phyloP scores from a whole-genome alignment of 64 coral and sea anemone species.

The Platygyra sinensis region DNA sequence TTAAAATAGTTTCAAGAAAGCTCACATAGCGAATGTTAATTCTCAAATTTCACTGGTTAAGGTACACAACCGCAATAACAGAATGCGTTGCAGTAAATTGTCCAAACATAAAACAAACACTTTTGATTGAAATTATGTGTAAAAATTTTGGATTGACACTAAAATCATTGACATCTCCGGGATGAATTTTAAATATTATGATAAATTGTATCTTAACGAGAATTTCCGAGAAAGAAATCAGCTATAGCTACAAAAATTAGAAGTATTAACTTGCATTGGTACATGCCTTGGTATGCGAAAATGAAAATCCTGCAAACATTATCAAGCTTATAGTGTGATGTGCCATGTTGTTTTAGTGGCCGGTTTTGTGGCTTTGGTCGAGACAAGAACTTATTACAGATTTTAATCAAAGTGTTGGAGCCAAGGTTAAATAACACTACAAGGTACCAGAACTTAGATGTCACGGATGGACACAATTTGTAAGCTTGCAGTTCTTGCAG shows the following conservation, averaged over 20 bases:
- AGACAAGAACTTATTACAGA: slow-evolving; percentile 12
- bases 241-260: not conserved
- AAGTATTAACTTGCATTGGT: not conserved
- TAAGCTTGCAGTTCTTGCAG: not conserved
- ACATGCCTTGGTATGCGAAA: not conserved
- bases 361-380: not conserved
- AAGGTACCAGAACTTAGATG: not conserved
- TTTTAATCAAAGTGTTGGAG: not conserved
- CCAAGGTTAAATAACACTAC: not conserved
- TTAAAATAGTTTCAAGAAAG: too few relatives aligned
- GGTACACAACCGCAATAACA: not conserved
- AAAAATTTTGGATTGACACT: not conserved
- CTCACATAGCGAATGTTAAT: too few relatives aligned
- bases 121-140: not conserved
- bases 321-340: too few relatives aligned
- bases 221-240: not conserved
- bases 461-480: not conserved
- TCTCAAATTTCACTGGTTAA: not conserved
- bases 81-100: not conserved
- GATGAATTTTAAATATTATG: not conserved
- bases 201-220: not conserved
- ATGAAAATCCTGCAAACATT: not conserved
- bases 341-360: not conserved
- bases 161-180: not conserved
- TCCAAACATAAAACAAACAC: slow-evolving; percentile 10